Base-by-base conservation (phyloP, 2,797 vertebrate genomes). In the Melanotaenia trifasciata region DNA sequence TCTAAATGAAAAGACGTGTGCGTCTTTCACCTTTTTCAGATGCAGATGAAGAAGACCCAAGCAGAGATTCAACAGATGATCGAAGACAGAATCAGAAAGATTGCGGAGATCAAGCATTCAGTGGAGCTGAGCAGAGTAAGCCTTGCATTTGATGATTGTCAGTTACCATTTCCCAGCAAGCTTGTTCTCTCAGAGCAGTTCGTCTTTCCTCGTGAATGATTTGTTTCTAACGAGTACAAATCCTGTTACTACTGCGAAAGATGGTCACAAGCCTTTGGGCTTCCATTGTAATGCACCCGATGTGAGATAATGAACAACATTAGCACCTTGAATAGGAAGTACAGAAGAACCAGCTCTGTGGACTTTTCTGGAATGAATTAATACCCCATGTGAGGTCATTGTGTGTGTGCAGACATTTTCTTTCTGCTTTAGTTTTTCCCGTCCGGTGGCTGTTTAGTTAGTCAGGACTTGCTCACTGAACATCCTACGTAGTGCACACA, bases 41-140 rank as follows among this genome's bases (percentile, higher is more conserved):
- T 20, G 24, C 38, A 0, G 14, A 20, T 77, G 45, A 84, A 56
- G 79, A 80, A 28, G 16, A 70, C 26, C 0, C 54, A 85, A 11
- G 47, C 11, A 3, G 84, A 91, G 3, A 58, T 85, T 45, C 61
- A 83, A 10, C 73, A 77, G 32, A 79, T 87, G 84, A 64, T 92
- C 16, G 64, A 85, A 43, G 11, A 1, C 74, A 80, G 84, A 72
- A 3, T 63, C 8, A 70, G 1, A 28, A 90, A 91, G 77, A 26
- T 22, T 0, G 65, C 87, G 3, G 88, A 92, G 58, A 78, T 93
- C 64, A 79, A 79, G 53, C 69, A 61, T 26, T 70, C 74, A 3
- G 0, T 16, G 32, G 62, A 76, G 50, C 50, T 61, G 57, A 66
- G 36, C 38, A 71, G 40, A 50, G 74, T 71, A 54, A 61, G 50